A percentile compares a stretch with the other conserved stretches of the same genome.
Evolutionary conservation across 2,113 vertebrate genomes (phyloP).

Genomic region (Vulpes lagopus): DNA sequence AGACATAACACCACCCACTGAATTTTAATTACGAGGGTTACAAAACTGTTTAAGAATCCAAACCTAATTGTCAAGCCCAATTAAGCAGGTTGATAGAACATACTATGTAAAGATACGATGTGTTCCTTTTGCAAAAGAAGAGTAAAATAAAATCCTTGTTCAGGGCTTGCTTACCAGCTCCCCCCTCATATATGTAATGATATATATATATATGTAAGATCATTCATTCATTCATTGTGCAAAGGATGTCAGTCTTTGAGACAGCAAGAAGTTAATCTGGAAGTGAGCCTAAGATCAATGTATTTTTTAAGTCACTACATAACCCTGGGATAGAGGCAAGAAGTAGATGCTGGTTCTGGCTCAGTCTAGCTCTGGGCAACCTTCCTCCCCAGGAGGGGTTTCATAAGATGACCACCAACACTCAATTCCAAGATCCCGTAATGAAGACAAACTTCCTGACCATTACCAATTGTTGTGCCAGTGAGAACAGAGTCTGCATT

Average conservation of each 20-base stretch:
- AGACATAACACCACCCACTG: background rate
- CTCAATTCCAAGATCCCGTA: background rate
- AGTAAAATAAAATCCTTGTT: conserved; percentile 46
- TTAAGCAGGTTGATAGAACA: conserved; percentile 77
- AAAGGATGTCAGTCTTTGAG: background rate
- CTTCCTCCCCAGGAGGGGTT: background rate
- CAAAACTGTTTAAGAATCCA: conserved; percentile 75
- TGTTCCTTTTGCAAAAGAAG: conserved; percentile 45
- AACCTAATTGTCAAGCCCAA: conserved; percentile 78
- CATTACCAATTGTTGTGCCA: background rate
- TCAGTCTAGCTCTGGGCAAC: background rate
- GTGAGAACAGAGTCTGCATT: background rate
- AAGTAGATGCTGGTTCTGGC: background rate
- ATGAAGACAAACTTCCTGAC: background rate
- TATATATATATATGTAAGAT: background rate
- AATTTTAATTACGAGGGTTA: conserved; percentile 81
- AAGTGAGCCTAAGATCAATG: background rate
- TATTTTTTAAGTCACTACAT: background rate
- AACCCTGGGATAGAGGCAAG: background rate
- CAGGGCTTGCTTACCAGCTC: background rate
- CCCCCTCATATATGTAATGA: background rate
- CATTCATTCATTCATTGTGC: background rate
- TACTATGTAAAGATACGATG: background rate
- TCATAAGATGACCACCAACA: background rate
- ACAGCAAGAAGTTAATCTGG: background rate